Evolutionary conservation across 2,797 vertebrate genomes (phyloP).

Genomic region (Cichlasoma orientale): DNA sequence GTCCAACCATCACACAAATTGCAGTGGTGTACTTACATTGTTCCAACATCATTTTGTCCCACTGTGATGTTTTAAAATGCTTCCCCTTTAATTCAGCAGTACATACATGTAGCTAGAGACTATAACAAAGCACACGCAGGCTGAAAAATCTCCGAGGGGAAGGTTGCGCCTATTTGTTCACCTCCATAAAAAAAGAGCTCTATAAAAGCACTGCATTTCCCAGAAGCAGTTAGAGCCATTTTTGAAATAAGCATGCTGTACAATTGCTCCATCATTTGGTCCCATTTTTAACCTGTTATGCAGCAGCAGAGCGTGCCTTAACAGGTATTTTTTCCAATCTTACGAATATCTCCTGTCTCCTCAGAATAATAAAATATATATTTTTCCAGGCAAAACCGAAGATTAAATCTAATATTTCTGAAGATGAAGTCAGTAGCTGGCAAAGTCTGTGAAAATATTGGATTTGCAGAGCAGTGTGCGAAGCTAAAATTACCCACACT

Average conservation of each 20-base stretch:
- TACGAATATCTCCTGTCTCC: neutral
- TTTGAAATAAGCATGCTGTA: neutral
- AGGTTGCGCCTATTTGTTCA: neutral
- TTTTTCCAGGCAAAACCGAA: neutral
- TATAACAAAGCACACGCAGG: neutral
- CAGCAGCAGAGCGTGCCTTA: neutral
- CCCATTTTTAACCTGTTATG: neutral
- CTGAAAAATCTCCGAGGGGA: neutral
- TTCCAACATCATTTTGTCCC: neutral
- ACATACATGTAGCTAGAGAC: neutral
- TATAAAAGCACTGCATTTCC: neutral
- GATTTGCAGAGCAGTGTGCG: neutral
- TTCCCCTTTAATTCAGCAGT: neutral
- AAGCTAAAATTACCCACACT: neutral
- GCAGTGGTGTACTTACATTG: neutral
- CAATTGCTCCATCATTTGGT: slow-evolving; percentile 6
- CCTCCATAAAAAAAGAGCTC: neutral
- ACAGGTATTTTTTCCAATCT: neutral
- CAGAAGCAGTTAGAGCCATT: neutral
- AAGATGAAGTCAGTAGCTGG: slow-evolving; percentile 5
- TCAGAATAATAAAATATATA: neutral
- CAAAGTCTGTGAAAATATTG: neutral
- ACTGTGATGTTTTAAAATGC: neutral
- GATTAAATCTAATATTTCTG: neutral
- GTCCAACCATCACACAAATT: neutral